Evolutionary conservation across 2,113 vertebrate species (phyloP), one percentile per base, ranked within the genome.

Genomic region (Zosterops lateralis): DNA sequence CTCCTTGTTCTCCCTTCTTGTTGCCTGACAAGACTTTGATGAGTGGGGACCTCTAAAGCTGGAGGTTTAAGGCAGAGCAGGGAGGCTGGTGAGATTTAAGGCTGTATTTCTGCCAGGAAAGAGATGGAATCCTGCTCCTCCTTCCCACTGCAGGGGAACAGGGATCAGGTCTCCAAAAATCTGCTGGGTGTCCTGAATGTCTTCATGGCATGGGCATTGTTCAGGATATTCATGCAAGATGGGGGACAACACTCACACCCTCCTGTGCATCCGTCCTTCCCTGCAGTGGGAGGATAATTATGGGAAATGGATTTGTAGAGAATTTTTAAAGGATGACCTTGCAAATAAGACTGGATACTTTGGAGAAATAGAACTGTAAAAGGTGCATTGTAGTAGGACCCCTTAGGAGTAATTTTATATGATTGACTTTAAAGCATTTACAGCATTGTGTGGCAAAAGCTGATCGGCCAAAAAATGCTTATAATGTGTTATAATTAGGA

Each of bases 21-120:
- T 87, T 44, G 34, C 85, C 96, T 98, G 98, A 98, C 97, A 98
- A 94, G 97, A 65, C 88, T 94, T 96, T 97, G 97, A 98, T 95
- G 95, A 97, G 96, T 95, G 95, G 95, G 70, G 80, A 79, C 91
- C 92, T 96, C 95, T 97, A 94, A 95, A 96, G 92, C 96, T 94
- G 92, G 83, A 3, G 40, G 91, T 95, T 96, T 95, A 95, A 97
- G 92, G 91, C 53, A 88, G 84, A 94, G 96, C 77, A 71, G 83
- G 70, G 75, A 88, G 64, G 78, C 31, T 93, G 82, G 56, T 29
- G 84, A 57, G 72, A 82, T 92, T 93, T 90, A 93, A 89, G 50
- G 48, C 22, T 70, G 65, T 74, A 38, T 92, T 92, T 93, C 94
- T 92, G 48, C 38, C 25, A 21, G 22, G 26, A 62, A 12, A 0